Base-by-base conservation (phyloP, 2,797 vertebrate genomes). In the Danio aesculapii region DNA sequence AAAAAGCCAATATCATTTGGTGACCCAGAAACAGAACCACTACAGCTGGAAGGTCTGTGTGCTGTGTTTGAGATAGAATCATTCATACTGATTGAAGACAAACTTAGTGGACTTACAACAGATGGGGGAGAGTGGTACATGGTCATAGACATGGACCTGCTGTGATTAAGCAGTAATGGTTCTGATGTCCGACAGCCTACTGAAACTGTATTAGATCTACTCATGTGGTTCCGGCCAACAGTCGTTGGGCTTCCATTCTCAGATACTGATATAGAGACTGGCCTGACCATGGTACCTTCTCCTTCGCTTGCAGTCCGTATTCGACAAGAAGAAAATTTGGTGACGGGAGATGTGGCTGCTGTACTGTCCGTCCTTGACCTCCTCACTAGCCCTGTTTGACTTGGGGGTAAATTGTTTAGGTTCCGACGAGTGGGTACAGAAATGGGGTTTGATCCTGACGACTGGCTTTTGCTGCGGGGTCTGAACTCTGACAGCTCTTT, bases 381-480 rank as follows among this genome's bases (percentile, higher is more conserved):
- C 69, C 95, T 93, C 46, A 94, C 89, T n/a, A 98, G 93, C 39
- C 97, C 97, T 0, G 96, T 98, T 91, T 98, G 97, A 86, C 97
- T 97, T 0, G 97, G 97, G 44, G 97, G 97, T 62, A 97, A 90
- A 84, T 97, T 93, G 83, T 96, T 93, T 79, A 96, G 89, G 90
- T 97, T 95, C 83, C 97, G 92, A 81, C 97, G 91, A 1, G 95
- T 95, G 9, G 98, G 97, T 52, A 98, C 97, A 0, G 96, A 97
- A 86, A 99, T 98, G 77, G 98, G 97, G 90, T 97, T 96, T 0
- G 95, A 95, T 16, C 91, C 92, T 0, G 95, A 95, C 0, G 98
- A 98, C 93, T 99, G 98, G 91, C 98, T 99, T 86, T 99, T 99
- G 91, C 98, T 99, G 84, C 98, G 95, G 49, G 98, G 97, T 6